Conservation (phyloP, 1,140 invertebrate genomes). For the Lepidurus apus region DNA sequence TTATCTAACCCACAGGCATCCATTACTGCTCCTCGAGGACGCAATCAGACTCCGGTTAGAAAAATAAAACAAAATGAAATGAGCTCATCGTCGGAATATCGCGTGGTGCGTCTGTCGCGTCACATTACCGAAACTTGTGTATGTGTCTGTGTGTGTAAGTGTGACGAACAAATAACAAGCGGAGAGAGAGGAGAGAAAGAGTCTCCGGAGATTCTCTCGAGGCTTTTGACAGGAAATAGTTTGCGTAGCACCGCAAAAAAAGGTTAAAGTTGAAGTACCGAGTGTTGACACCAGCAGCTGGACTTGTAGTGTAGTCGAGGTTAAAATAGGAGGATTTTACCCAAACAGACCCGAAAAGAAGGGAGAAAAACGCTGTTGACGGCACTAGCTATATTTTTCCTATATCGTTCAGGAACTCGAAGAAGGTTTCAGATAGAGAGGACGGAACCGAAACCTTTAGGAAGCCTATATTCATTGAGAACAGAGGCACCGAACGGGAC, state of each 20-base stretch:
- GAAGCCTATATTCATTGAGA: neutral
- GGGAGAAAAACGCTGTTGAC: neutral
- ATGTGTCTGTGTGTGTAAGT: neutral
- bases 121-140: neutral
- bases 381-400: no score
- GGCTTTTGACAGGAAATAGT: neutral
- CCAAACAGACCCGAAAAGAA: slow-evolving; percentile 3
- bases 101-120: slow-evolving; percentile 12
- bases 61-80: slow-evolving; percentile 13
- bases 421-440: neutral
- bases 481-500: neutral
- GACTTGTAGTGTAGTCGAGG: neutral
- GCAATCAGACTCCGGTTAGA: slow-evolving; percentile 10
- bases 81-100: slow-evolving; percentile 13
- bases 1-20: slow-evolving; percentile 6
- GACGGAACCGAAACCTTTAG: neutral
- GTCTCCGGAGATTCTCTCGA: neutral
- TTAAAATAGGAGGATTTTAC: slow-evolving; percentile 1
- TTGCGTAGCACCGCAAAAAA: neutral
- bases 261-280: slow-evolving; percentile 2
- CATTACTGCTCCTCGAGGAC: neutral
- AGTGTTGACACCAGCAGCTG: slow-evolving; percentile 20
- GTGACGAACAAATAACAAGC: slow-evolving; percentile 6
- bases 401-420: neutral
- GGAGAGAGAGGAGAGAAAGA: neutral